Evolutionary conservation across 2,113 vertebrate genomes (phyloP).

Genomic region (Bubo blakistoni): DNA sequence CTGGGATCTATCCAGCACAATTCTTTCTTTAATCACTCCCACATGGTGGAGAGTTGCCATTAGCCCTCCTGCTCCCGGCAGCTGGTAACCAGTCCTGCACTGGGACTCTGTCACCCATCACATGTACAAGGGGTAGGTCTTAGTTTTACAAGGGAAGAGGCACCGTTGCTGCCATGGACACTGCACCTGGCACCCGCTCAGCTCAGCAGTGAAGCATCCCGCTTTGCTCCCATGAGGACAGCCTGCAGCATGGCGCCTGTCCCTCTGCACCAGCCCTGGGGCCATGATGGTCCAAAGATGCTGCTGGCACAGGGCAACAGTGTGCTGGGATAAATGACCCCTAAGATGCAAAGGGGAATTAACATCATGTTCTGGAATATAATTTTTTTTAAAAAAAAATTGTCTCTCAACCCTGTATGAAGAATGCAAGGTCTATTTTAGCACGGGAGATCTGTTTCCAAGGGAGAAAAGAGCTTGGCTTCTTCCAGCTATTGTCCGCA

Average conservation of each 20-base stretch:
- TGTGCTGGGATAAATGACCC: fast-evolving
- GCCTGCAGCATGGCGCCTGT: neutral
- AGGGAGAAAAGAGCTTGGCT: neutral
- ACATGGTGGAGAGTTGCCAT: constrained; percentile 10
- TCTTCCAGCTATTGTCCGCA: constrained; percentile 10
- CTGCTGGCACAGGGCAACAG: neutral
- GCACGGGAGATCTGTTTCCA: neutral
- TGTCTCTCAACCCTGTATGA: neutral
- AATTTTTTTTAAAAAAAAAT: neutral
- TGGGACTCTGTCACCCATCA: neutral
- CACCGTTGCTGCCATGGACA: fast-evolving
- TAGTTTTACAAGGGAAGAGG: neutral
- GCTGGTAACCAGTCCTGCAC: neutral
- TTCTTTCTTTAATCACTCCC: constrained; percentile 49
- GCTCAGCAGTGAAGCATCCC: fast-evolving
- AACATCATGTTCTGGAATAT: neutral
- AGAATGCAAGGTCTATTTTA: neutral
- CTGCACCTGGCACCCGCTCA: neutral
- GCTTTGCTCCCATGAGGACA: neutral
- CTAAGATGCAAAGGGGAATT: neutral
- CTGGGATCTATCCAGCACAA: constrained; percentile 48
- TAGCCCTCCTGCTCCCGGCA: neutral
- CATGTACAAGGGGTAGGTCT: neutral
- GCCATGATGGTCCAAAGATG: neutral
- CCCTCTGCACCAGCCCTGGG: fast-evolving